phyloP scores from a whole-genome alignment of 2,797 vertebrate species.

The Pseudochaenichthys georgianus region DNA sequence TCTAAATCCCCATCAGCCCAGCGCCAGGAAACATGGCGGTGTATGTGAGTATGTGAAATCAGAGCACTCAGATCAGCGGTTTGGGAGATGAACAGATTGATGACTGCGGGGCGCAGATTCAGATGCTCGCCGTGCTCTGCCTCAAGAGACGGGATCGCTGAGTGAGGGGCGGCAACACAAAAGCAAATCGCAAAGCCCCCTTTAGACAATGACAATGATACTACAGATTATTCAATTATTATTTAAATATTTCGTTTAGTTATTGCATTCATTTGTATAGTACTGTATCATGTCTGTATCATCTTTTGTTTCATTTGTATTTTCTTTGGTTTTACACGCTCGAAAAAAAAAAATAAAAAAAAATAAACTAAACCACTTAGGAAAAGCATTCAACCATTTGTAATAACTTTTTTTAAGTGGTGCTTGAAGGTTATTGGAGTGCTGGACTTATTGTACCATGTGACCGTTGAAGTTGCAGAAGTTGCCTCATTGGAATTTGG shows the following conservation, averaged over 20 bases:
- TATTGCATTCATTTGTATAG: too few relatives aligned
- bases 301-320: too few relatives aligned
- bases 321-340: too few relatives aligned
- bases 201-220: not conserved
- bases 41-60: slow-evolving; percentile 42
- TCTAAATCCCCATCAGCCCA: slow-evolving; percentile 30
- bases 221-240: too few relatives aligned
- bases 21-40: slow-evolving; percentile 32
- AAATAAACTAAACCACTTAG: not conserved
- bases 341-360: too few relatives aligned
- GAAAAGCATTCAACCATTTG: not conserved
- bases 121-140: not conserved
- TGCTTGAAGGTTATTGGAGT: too few relatives aligned
- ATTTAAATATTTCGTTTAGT: too few relatives aligned
- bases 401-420: not conserved
- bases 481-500: too few relatives aligned
- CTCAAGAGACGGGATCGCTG: not conserved
- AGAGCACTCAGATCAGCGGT: slow-evolving; percentile 56
- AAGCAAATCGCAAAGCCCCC: slow-evolving; percentile 1
- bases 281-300: too few relatives aligned
- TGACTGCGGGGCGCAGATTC: slow-evolving; percentile 9
- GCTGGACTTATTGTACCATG: too few relatives aligned
- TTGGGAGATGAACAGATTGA: slow-evolving; percentile 59
- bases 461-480: too few relatives aligned
- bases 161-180: slow-evolving; percentile 4